Evolutionary conservation across 2,888 invertebrate genomes (phyloP), one percentile per base, ranked within the genome.

Genomic region (Drosophila kokeensis): DNA sequence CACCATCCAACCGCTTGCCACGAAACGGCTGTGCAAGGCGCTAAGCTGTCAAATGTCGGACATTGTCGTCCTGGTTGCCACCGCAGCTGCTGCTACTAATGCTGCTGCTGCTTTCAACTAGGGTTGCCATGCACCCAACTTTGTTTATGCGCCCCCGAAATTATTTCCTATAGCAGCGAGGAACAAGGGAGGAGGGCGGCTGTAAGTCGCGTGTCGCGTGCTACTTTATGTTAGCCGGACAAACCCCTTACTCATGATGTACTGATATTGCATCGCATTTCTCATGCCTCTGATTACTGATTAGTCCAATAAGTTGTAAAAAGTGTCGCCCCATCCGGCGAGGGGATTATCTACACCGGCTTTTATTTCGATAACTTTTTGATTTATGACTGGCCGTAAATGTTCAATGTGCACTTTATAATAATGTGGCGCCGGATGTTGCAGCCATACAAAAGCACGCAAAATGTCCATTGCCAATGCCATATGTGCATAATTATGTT

Each of bases 341-440:
- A 21, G 48, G 60, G 79, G 81, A 80, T 87, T 88, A 84, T 86
- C 80, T 83, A 77, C 83, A 69, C 73, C 72, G 91, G 86, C 83
- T 85, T 82, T 89, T 79, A 76, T 78, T 85, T 80, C 82, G 87
- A 87, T 88, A 85, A 89, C 89, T 85, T 91, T 91, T 90, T 92
- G 92, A 92, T 92, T 92, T 92, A 92, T 92, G 92, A 83, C 82
- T 78, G 82, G 81, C 84, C 91, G 90, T 91, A 90, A 90, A 92
- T 87, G 91, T 87, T 82, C 82, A 72, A 77, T 84, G 87, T 76
- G 76, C 76, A 74, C 67, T 87, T 85, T 87, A 89, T 89, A 87
- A 87, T 85, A 83, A 87, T 89, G 81, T 82, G 67, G 66, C 64
- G 63, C 78, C 69, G 81, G 62, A 81, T 77, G 68, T 38, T 69